phyloP scores from a whole-genome alignment of 2,797 vertebrate species.

The Falco novaeseelandiae region DNA sequence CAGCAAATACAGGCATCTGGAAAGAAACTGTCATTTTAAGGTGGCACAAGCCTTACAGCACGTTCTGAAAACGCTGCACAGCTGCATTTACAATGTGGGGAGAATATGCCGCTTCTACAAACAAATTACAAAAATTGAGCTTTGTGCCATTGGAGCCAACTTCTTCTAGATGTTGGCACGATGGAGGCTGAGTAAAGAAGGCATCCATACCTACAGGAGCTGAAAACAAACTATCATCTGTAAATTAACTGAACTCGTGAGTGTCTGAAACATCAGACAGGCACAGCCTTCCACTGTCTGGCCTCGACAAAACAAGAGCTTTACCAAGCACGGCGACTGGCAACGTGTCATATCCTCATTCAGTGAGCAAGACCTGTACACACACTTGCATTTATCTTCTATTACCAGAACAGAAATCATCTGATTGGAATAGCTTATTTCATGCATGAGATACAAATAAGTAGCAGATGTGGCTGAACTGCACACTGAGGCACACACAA shows the following conservation, averaged over 20 bases:
- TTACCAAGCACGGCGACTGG: background rate
- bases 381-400: background rate
- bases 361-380: background rate
- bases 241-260: conserved; percentile 7
- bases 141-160: background rate
- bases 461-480: background rate
- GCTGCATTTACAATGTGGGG: background rate
- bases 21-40: background rate
- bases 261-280: background rate
- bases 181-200: background rate
- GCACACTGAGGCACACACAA: background rate
- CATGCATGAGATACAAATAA: conserved; percentile 38
- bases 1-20: background rate
- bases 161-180: background rate
- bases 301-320: background rate
- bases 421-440: conserved; percentile 20
- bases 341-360: conserved; percentile 5
- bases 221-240: background rate
- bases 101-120: background rate
- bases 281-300: background rate
- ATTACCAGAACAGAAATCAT: background rate
- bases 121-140: background rate
- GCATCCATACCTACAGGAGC: background rate
- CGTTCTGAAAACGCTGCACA: background rate
- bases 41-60: background rate